These are phyloP conservation scores for Eupelmus urozonus DNA, from an alignment of 2,888 invertebrate genomes.

Conservation along the genomic window DNA sequence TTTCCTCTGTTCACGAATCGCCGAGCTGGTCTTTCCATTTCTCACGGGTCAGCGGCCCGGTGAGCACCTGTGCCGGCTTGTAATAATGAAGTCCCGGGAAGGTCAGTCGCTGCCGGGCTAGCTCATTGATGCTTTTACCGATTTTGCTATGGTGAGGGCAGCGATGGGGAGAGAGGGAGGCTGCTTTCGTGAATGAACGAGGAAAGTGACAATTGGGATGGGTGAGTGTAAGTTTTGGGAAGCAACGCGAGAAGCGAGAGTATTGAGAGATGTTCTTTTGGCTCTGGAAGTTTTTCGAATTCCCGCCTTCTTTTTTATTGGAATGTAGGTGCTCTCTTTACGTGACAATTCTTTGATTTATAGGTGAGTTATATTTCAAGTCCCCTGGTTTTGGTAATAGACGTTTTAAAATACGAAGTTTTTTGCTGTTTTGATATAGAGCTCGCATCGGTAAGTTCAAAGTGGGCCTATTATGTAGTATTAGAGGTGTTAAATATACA, in stretches of 20 bases:
- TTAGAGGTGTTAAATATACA: neutral
- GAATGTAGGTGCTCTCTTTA: slow-evolving; percentile 13
- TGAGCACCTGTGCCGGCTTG: slow-evolving; percentile 28
- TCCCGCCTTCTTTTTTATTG: slow-evolving; percentile 14
- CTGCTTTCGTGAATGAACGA: slow-evolving; percentile 17
- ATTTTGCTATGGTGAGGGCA: slow-evolving; percentile 19
- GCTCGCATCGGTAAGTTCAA: slow-evolving; percentile 40
- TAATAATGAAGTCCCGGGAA: slow-evolving; percentile 52
- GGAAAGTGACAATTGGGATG: slow-evolving; percentile 6
- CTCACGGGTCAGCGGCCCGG: slow-evolving; percentile 30
- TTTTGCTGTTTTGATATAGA: neutral
- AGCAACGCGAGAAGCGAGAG: slow-evolving; percentile 27
- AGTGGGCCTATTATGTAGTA: slow-evolving; percentile 16
- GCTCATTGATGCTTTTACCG: slow-evolving; percentile 29
- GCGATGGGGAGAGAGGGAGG: neutral
- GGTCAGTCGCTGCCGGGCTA: slow-evolving; percentile 8
- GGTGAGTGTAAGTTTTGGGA: neutral
- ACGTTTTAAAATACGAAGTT: slow-evolving; percentile 30
- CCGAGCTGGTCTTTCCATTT: slow-evolving; percentile 6
- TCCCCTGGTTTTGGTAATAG: neutral
- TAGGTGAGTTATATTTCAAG: slow-evolving; percentile 12
- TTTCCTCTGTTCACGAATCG: slow-evolving; percentile 6
- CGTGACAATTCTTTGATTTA: slow-evolving; percentile 41
- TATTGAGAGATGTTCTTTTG: no score
- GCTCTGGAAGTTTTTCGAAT: neutral